phyloP scores from a whole-genome alignment of 35 echinoderm and acorn worm species.

The Heliocidaris erythrogramma region DNA sequence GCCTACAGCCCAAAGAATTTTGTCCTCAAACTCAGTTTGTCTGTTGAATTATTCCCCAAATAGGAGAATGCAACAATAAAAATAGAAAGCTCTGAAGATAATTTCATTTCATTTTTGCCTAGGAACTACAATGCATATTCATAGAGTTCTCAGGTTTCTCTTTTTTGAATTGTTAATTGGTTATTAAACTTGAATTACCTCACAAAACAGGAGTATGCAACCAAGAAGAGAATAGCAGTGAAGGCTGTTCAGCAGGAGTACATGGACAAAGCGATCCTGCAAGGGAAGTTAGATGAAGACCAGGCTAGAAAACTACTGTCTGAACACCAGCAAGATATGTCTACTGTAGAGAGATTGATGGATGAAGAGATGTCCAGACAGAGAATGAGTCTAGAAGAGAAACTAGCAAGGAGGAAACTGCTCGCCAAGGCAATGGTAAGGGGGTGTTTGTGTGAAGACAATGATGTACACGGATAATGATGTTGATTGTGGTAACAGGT shows the following conservation, averaged over 20 bases:
- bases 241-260: slow-evolving; percentile 66
- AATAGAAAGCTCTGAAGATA: too few species aligned
- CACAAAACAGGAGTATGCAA: slow-evolving; percentile 74
- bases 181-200: background rate
- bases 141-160: too few species aligned
- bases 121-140: too few species aligned
- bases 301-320: slow-evolving; percentile 57
- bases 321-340: slow-evolving; percentile 73
- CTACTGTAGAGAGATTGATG: slow-evolving; percentile 71
- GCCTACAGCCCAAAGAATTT: too few species aligned
- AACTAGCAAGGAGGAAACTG: slow-evolving; percentile 58
- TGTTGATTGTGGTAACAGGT: background rate
- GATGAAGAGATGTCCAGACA: slow-evolving; percentile 89
- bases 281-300: slow-evolving; percentile 77
- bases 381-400: slow-evolving; percentile 88
- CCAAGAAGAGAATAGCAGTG: slow-evolving; percentile 80
- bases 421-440: slow-evolving; percentile 83
- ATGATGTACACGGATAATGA: background rate
- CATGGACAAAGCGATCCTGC: slow-evolving; percentile 77
- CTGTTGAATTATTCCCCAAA: too few species aligned
- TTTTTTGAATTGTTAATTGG: background rate
- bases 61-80: too few species aligned
- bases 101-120: too few species aligned
- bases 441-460: background rate
- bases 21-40: too few species aligned